Percentiles rank a stretch among this genome's conserved stretches.
These are phyloP conservation scores for Bergia sp. DNA, from an alignment of 92 coral and sea anemone genomes.

Conservation along the genomic window DNA sequence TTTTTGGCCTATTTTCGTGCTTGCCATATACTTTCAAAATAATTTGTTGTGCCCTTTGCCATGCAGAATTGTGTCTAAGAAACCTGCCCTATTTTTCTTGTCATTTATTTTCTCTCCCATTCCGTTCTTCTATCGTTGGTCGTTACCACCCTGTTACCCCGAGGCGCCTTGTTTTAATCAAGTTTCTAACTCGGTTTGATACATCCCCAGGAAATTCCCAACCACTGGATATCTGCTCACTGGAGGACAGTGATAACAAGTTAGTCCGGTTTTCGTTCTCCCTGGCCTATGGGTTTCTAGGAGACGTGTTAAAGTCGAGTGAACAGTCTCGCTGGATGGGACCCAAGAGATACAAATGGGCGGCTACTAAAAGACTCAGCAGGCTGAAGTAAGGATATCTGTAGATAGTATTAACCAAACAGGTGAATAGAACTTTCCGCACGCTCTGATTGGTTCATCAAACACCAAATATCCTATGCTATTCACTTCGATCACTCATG, in stretches of 20 bases:
- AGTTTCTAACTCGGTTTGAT: background rate
- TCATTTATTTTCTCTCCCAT: too few relatives aligned
- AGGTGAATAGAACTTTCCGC: too few relatives aligned
- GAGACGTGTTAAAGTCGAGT: constrained; percentile 87
- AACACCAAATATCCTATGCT: too few relatives aligned
- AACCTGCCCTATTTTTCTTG: too few relatives aligned
- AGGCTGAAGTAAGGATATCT: constrained; percentile 56
- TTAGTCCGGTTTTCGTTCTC: constrained; percentile 79
- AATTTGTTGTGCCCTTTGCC: too few relatives aligned
- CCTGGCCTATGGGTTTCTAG: constrained; percentile 84
- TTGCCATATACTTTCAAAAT: too few relatives aligned
- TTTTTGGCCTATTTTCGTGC: too few relatives aligned
- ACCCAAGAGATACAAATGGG: constrained; percentile 91
- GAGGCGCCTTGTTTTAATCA: background rate
- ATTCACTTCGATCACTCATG: too few relatives aligned
- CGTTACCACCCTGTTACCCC: background rate
- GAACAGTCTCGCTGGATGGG: constrained; percentile 92
- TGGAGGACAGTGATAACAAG: constrained; percentile 68
- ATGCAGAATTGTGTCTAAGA: too few relatives aligned
- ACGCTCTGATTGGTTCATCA: too few relatives aligned
- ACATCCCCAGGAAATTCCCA: constrained; percentile 64
- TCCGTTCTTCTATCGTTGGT: too few relatives aligned
- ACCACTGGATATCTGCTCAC: constrained; percentile 79
- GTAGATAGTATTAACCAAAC: too few relatives aligned
- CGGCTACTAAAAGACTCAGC: constrained; percentile 76